These are phyloP conservation scores for Syrista parreyssii DNA, from an alignment of 2,888 invertebrate genomes.

Conservation along the genomic window DNA sequence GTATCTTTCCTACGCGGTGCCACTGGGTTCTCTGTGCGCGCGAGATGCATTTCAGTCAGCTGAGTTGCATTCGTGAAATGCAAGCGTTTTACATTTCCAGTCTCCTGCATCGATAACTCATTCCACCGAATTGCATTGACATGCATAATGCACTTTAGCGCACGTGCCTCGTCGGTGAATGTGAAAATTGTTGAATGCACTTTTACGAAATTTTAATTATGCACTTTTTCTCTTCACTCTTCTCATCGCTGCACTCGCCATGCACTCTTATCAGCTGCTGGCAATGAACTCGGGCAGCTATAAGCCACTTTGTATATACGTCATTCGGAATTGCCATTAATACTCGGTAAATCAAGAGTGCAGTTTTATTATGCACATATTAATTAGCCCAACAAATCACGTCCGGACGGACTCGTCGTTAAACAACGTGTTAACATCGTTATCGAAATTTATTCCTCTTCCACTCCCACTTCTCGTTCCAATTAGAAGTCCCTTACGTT, in stretches of 20 bases:
- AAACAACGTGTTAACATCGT: conserved; percentile 3
- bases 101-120: not conserved
- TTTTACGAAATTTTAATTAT: not conserved
- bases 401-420: not conserved
- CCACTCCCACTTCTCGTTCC: not conserved
- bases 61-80: not conserved
- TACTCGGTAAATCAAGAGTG: not conserved
- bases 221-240: not conserved
- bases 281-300: not conserved
- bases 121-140: not conserved
- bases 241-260: not conserved
- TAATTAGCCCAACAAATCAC: not conserved
- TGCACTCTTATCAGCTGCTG: not conserved
- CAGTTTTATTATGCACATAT: conserved; percentile 1
- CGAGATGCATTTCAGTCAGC: not conserved
- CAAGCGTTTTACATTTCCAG: not conserved
- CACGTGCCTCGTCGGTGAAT: accelerated
- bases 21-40: not conserved
- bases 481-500: not conserved
- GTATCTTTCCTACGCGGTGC: not conserved
- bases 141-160: not conserved
- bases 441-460: conserved; percentile 5
- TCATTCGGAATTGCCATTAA: not conserved
- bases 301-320: not conserved
- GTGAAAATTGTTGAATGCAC: not conserved